A percentile compares a stretch with the other conserved stretches of the same genome.
These are phyloP conservation scores for Calliopsis andreniformis DNA, from an alignment of 1,140 invertebrate genomes.

Conservation along the genomic window DNA sequence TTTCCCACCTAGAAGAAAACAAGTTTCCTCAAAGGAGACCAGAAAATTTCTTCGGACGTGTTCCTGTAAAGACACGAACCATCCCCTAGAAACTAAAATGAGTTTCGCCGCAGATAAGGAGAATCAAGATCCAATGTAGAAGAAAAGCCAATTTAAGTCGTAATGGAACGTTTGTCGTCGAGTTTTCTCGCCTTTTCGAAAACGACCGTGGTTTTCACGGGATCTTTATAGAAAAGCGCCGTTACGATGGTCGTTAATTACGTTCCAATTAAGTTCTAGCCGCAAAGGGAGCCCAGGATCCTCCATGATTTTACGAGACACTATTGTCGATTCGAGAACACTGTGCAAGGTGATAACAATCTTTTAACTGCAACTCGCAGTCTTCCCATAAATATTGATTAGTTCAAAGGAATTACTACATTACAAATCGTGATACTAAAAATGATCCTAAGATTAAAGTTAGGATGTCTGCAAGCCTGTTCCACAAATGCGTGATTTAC, in stretches of 20 bases:
- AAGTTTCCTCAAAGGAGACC: constrained; percentile 17
- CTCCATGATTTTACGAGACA: not conserved
- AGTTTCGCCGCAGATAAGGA: constrained; percentile 14
- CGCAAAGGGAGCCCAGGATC: not conserved
- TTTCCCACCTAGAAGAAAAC: not conserved
- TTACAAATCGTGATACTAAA: too few species aligned
- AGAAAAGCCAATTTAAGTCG: constrained; percentile 48
- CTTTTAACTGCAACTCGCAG: not conserved
- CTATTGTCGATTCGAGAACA: not conserved
- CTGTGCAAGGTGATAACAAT: not conserved
- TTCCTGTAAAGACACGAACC: constrained; percentile 19
- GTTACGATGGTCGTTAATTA: constrained; percentile 41
- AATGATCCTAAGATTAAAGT: too few species aligned
- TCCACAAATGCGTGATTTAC: too few species aligned
- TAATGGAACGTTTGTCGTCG: constrained; percentile 21
- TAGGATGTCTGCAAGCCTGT: too few species aligned
- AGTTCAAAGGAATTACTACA: too few species aligned
- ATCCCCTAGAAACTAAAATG: not conserved
- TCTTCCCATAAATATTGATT: too few species aligned
- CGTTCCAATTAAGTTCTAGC: constrained; percentile 34
- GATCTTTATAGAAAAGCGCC: constrained; percentile 32
- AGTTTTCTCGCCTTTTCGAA: constrained; percentile 16
- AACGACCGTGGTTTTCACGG: not conserved
- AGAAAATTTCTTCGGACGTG: constrained; percentile 28
- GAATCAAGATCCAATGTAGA: constrained; percentile 14